Percentiles rank a stretch among this genome's conserved stretches.
Evolutionary conservation across 2,797 vertebrate species (phyloP).

Genomic region (Acipenser oxyrinchus): DNA sequence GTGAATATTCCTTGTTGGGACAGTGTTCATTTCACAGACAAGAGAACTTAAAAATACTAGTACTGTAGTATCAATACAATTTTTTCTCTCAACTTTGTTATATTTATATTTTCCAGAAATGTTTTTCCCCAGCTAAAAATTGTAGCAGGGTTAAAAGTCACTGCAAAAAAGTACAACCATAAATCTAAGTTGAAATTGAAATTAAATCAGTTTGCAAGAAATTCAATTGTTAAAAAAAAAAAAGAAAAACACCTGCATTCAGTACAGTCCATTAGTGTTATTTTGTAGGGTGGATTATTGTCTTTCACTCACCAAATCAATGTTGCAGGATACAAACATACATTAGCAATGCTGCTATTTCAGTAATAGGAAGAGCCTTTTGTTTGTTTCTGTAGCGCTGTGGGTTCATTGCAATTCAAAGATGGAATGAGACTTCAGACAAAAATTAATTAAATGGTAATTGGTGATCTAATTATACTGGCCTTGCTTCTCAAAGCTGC

Average conservation of each 20-base stretch:
- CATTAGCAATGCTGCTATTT: conserved; percentile 56
- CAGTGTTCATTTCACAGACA: conserved; percentile 33
- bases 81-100: not conserved
- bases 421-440: conserved; percentile 70
- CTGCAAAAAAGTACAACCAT: not conserved
- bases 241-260: not conserved
- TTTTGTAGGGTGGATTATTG: conserved; percentile 54
- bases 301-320: conserved; percentile 64
- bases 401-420: conserved; percentile 57
- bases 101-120: conserved; percentile 4
- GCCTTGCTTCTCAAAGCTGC: conserved; percentile 63
- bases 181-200: not conserved
- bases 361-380: conserved; percentile 45
- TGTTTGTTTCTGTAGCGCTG: conserved; percentile 61
- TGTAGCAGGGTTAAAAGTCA: not conserved
- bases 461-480: conserved; percentile 76
- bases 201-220: not conserved
- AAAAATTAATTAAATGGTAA: conserved; percentile 76
- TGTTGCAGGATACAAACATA: conserved; percentile 57
- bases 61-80: no score
- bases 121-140: not conserved
- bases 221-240: not conserved
- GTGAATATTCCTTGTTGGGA: conserved; percentile 39
- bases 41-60: conserved; percentile 36
- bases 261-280: conserved; percentile 19